Evolutionary conservation across 1,140 invertebrate genomes (phyloP), one percentile per base, ranked within the genome.

Genomic region (Brachionus asplanchnoidis): DNA sequence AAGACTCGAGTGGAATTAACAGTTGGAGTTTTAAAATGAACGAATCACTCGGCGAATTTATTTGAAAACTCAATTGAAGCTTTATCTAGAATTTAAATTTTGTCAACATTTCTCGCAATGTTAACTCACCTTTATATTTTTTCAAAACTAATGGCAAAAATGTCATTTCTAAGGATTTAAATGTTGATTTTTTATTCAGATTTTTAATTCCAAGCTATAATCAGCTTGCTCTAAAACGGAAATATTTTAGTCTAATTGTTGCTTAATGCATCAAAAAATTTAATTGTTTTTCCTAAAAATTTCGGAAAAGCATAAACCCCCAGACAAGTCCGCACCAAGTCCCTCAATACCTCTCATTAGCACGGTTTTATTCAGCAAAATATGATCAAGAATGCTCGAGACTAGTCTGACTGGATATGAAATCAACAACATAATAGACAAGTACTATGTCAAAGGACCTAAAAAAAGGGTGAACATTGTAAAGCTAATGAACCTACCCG

Each of bases 361-460:
- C 46, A 53, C 46, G 17, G 11, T 53, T 53, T 14, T 53, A 53
- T 53, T 17, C 7, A 53, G 46, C 11, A 53, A 53, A 53, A 53
- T 17, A 53, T 53, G 46, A 53, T 53, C 46, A 53, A 53, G 17
- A 73, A 73, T 73, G 68, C 11, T 73, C 20, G 68, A 40, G 36
- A 42, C 68, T 73, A 73, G 68, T 42, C 68, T 73, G 8, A 73
- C 68, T 42, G 68, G 68, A 20, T 73, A 73, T 42, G 68, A 73
- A 42, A 73, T 73, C 32, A 73, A 42, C 68, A 73, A 73, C 40
- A 73, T 73, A 40, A 73, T 73, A 17, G 68, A 73, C 40, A 40
- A 42, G 7, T 73, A 17, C 11, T 73, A 73, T 42, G n/a, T 73
- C 8, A 42, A 40, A 73, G 36, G 17, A 8, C 68, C 68, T n/a